Evolutionary conservation across 2,113 vertebrate species (phyloP), one percentile per base, ranked within the genome.

Genomic region (Marmota flaviventris): DNA sequence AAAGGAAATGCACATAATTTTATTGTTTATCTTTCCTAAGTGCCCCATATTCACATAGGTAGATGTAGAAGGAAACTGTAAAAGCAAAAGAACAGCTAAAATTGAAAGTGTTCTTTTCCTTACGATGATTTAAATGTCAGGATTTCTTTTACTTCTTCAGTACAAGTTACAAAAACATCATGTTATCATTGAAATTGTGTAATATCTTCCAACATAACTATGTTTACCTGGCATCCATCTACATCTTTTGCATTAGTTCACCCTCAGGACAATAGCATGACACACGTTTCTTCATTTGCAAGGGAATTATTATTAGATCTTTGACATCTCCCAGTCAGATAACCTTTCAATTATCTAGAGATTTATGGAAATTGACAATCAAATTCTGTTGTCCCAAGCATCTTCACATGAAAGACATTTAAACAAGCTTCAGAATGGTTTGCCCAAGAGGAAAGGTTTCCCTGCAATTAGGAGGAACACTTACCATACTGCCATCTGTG

Each of bases 371-470:
- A 96, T 90, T 96, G 87, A 95, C 69, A 96, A 76, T 92, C 78
- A 96, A 79, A 85, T 90, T 87, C 27, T 89, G 79, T 92, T 92
- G 56, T 96, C 61, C 83, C 84, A 89, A 72, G 81, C 56, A 92
- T 93, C 34, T 78, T 84, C 88, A 96, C 53, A 96, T 79, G 84
- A 95, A 97, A 96, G 86, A 95, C 73, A 96, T 91, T 95, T 93
- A 95, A 97, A 92, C 24, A 96, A 92, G 79, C 39, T 95, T 95
- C 85, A 89, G 63, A 96, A 48, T 95, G 75, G 9, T 96, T 97
- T 94, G 79, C 94, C 87, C 95, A 96, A 90, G 94, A 96, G 91
- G 78, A 93, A 96, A 90, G 10, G 32, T 84, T 93, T 96, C 48
- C 70, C 79, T 96, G 87, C 73, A 97, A 81, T 96, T 97, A 96